phyloP scores from a whole-genome alignment of 2,797 vertebrate genomes.

The Tympanoctomys barrerae region DNA sequence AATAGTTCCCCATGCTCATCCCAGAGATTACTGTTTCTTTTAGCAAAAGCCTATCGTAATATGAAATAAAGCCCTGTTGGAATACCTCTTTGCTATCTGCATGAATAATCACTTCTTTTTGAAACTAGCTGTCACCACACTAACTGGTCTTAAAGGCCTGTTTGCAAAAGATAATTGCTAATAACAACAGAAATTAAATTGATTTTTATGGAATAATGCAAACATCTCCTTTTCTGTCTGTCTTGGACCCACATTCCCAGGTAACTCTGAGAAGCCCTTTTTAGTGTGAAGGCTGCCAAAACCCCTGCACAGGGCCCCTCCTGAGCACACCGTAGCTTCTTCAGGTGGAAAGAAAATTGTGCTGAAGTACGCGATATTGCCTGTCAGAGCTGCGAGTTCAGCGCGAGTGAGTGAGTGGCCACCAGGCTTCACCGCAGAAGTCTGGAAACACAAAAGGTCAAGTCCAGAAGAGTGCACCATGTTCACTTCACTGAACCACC shows the following conservation, averaged over 20 bases:
- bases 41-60: conserved; percentile 83
- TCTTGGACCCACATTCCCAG: conserved; percentile 80
- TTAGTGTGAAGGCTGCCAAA: not conserved
- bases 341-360: not conserved
- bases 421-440: not conserved
- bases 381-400: not conserved
- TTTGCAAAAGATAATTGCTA: conserved; percentile 83
- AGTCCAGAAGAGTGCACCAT: conserved; percentile 12
- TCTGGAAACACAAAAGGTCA: conserved; percentile 5
- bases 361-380: not conserved
- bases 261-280: not conserved
- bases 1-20: conserved; percentile 85
- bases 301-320: not conserved
- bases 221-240: conserved; percentile 75
- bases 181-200: conserved; percentile 85
- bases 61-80: conserved; percentile 86
- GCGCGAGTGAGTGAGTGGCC: not conserved
- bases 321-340: not conserved
- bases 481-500: not conserved
- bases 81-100: conserved; percentile 86
- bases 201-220: conserved; percentile 76
- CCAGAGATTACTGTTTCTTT: conserved; percentile 89
- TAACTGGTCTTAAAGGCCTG: conserved; percentile 82
- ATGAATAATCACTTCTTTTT: conserved; percentile 85
- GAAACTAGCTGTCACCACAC: conserved; percentile 82